These are phyloP conservation scores for Ctenopoma multispine DNA, from an alignment of 2,797 vertebrate genomes.

Conservation along the genomic window DNA sequence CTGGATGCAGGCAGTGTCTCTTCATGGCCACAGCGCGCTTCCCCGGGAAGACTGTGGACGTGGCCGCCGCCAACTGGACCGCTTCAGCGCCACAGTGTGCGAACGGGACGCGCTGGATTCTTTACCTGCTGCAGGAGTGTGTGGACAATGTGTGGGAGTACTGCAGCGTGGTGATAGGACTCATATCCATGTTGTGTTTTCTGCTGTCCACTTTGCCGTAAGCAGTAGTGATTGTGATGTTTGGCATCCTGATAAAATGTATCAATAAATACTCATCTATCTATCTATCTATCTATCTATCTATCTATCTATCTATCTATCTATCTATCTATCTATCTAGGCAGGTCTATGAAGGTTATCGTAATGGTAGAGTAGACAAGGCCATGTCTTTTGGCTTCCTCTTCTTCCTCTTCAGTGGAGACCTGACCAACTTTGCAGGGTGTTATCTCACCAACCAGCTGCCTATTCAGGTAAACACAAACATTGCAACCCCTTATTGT, in stretches of 20 bases:
- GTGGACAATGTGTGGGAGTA: conserved; percentile 83
- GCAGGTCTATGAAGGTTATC: conserved; percentile 79
- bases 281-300: background rate
- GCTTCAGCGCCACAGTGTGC: conserved; percentile 64
- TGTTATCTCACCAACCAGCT: conserved; percentile 82
- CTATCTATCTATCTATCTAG: conserved; percentile 39
- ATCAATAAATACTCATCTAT: background rate
- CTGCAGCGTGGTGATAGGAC: conserved; percentile 79
- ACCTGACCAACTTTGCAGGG: conserved; percentile 77
- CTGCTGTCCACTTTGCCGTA: conserved; percentile 83
- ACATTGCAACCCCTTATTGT: background rate
- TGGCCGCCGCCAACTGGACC: conserved; percentile 57
- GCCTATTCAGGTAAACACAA: conserved; percentile 77
- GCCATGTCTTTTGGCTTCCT: conserved; percentile 83
- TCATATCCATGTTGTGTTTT: conserved; percentile 84
- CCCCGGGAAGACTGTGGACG: conserved; percentile 56
- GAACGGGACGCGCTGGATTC: conserved; percentile 80
- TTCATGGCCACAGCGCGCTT: conserved; percentile 70
- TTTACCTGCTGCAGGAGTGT: conserved; percentile 82
- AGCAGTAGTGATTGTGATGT: conserved; percentile 58
- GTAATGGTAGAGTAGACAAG: conserved; percentile 80
- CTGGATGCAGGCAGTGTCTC: background rate
- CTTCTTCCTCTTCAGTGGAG: conserved; percentile 80
- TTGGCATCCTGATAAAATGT: background rate
- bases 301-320: too few species aligned